These are phyloP conservation scores for Geococcyx californianus DNA, from an alignment of 2,113 vertebrate species.

Conservation along the genomic window DNA sequence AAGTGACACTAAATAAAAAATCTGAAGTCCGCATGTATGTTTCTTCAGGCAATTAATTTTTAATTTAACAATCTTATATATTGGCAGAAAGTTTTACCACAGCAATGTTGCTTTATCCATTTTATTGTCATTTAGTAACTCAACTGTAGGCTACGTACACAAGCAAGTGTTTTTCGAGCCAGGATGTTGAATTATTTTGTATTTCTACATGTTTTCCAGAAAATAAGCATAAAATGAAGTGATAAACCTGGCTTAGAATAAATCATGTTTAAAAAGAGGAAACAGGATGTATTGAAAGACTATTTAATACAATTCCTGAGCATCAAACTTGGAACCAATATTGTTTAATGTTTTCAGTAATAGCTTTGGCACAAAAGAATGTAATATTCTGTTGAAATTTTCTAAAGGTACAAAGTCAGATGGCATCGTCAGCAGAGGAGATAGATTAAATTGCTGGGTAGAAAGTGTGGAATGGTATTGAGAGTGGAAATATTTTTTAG, in stretches of 20 bases:
- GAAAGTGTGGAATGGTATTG: background rate
- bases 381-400: background rate
- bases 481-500: background rate
- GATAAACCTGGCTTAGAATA: slow-evolving; percentile 42
- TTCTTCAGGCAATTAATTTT: slow-evolving; percentile 62
- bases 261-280: slow-evolving; percentile 14
- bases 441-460: background rate
- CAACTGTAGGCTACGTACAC: background rate
- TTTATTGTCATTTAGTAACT: slow-evolving; percentile 17
- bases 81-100: slow-evolving; percentile 27
- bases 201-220: slow-evolving; percentile 35
- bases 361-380: slow-evolving; percentile 2
- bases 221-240: slow-evolving; percentile 41
- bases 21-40: background rate
- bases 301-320: slow-evolving; percentile 54
- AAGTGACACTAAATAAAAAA: slow-evolving; percentile 36
- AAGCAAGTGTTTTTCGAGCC: background rate
- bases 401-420: background rate
- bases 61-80: slow-evolving; percentile 43
- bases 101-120: background rate
- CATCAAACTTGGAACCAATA: slow-evolving; percentile 32
- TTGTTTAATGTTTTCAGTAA: slow-evolving; percentile 44
- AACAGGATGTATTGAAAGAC: slow-evolving; percentile 8
- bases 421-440: background rate
- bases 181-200: slow-evolving; percentile 8